Evolutionary conservation across 2,888 invertebrate species (phyloP), one percentile per base, ranked within the genome.

Genomic region (Anthrax anthrax): DNA sequence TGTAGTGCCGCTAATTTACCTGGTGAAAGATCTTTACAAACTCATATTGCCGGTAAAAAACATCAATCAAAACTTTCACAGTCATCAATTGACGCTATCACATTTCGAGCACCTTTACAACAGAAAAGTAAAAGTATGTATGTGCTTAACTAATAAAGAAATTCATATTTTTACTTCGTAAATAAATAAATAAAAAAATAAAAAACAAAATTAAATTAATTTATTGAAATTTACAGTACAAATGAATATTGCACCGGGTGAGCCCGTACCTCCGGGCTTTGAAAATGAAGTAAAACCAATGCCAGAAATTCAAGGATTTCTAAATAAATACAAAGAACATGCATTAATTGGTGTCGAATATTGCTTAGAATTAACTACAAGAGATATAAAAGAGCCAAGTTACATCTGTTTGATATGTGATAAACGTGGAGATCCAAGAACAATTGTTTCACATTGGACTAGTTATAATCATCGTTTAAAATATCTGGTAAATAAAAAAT

Each of bases 371-470:
- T 65, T 86, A 55, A 71, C 74, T 34, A 76, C 81, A 44, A 77
- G 78, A 58, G 67, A 72, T 9, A 76, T 77, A 52, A 72, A 75
- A 58, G 84, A 84, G 63, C 83, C 85, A 1, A 69, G 75, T 43
- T 88, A 88, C 65, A 71, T 80, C 43, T 89, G 88, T 67, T 74
- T 82, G 54, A 70, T 88, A 50, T 89, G 88, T 64, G 76, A 78
- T 58, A 87, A 85, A 64, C 79, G 80, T 55, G 85, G 86, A 37
- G 83, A 85, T 61, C 81, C 80, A 23, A 75, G 83, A 40, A 84
- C 84, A 43, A 84, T 87, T 54, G 72, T 87, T 63, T 78, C 80
- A 52, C 88, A 88, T 64, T 73, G 87, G 60, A 79, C 80, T 18
- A 84, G 85, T 61, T 81, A 79, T 64, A 80, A 80, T 65, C 88